Evolutionary conservation across 2,797 vertebrate species (phyloP).

Genomic region (Nyctalus aviator): DNA sequence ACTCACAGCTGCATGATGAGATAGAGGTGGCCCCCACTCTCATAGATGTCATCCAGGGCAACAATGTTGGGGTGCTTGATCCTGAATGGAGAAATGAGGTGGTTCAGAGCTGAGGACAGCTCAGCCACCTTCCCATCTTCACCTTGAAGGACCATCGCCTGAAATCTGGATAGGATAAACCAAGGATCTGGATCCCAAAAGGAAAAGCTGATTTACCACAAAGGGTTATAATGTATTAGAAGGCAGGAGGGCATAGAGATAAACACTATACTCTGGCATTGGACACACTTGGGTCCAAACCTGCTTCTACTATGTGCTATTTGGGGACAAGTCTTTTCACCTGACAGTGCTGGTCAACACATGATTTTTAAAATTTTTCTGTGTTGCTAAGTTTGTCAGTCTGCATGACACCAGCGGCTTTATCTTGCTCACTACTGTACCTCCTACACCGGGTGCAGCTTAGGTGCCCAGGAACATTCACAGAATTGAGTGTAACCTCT

Average conservation of each 20-base stretch:
- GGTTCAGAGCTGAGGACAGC: conserved; percentile 28
- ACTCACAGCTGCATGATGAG: conserved; percentile 99
- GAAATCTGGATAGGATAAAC: neutral
- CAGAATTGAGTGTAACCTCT: neutral
- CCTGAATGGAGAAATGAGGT: conserved; percentile 85
- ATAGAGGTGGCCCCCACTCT: conserved; percentile 97
- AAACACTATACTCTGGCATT: neutral
- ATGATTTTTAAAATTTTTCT: neutral
- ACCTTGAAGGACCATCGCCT: neutral
- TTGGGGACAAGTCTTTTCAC: neutral
- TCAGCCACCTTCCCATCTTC: neutral
- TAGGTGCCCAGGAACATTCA: neutral
- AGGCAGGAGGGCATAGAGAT: rapidly evolving
- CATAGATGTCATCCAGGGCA: conserved; percentile 97
- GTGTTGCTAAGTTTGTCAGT: neutral
- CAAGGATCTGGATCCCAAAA: neutral
- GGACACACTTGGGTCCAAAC: neutral
- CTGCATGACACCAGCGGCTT: neutral
- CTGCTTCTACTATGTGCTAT: neutral
- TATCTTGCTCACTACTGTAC: neutral
- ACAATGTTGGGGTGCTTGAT: conserved; percentile 99
- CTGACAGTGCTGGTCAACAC: neutral
- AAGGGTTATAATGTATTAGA: neutral
- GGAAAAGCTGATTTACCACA: neutral
- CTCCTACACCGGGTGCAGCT: neutral